Evolutionary conservation across 2,113 vertebrate genomes (phyloP).

Genomic region (Phaethornis superciliosus): DNA sequence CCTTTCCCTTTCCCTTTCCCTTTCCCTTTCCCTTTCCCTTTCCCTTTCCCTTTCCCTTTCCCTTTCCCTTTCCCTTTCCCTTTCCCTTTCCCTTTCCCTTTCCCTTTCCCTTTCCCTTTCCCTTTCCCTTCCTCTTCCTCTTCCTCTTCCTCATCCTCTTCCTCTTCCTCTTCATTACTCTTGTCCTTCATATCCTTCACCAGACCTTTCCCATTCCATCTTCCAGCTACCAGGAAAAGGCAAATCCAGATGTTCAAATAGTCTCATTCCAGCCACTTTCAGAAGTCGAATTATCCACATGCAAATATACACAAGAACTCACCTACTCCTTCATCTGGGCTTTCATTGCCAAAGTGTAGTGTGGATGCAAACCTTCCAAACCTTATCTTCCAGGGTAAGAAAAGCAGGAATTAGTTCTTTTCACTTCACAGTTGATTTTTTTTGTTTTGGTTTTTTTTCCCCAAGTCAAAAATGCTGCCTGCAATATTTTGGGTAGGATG

Average conservation of each 20-base stretch:
- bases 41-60: no score
- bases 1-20: no score
- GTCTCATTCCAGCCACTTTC: background rate
- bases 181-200: no score
- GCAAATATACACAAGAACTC: background rate
- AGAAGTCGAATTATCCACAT: background rate
- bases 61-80: no score
- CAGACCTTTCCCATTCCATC: background rate
- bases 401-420: background rate
- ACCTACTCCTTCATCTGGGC: no score
- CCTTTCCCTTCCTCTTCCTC: no score
- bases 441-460: background rate
- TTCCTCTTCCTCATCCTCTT: no score
- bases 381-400: background rate
- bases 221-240: background rate
- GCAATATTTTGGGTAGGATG: background rate
- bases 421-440: background rate
- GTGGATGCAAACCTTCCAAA: background rate
- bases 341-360: rapidly evolving
- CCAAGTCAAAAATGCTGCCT: background rate
- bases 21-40: no score
- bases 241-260: background rate
- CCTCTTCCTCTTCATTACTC: no score
- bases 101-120: no score
- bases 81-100: no score